A percentile compares a stretch with the other conserved stretches of the same genome.
phyloP scores from a whole-genome alignment of 2,113 vertebrate species.

The Xenopus laevis region DNA sequence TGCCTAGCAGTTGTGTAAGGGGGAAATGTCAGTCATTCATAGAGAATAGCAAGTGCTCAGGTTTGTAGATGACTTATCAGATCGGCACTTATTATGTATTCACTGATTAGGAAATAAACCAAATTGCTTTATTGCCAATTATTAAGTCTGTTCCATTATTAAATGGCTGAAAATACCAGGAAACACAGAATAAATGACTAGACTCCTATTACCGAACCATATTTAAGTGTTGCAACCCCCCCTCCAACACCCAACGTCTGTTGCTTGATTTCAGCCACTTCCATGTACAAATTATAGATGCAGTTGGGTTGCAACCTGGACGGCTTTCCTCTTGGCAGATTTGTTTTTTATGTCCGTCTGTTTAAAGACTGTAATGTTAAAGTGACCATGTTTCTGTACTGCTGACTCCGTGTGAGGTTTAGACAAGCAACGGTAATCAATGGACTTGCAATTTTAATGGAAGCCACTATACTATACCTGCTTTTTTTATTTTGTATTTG shows the following conservation, averaged over 20 bases:
- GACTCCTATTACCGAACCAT: background rate
- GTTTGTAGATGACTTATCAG: too few species aligned
- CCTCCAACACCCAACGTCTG: conserved; percentile 15
- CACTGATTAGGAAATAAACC: background rate
- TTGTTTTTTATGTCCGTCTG: conserved; percentile 31
- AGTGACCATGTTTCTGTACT: background rate
- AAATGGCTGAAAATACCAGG: conserved; percentile 13
- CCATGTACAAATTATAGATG: conserved; percentile 14
- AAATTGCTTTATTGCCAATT: conserved; percentile 12
- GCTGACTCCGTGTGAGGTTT: too few species aligned
- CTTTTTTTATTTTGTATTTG: too few species aligned
- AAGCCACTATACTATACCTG: too few species aligned
- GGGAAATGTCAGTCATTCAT: too few species aligned
- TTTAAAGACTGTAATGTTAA: conserved; percentile 1
- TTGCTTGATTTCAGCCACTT: conserved; percentile 13
- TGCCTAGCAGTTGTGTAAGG: too few species aligned
- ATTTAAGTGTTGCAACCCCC: background rate
- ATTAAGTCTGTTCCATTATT: background rate
- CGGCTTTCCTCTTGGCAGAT: conserved; percentile 13
- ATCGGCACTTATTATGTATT: background rate
- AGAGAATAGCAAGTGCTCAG: too few species aligned
- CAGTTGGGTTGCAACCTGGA: conserved; percentile 29
- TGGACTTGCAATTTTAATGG: too few species aligned
- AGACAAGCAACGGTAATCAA: too few species aligned
- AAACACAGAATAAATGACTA: conserved; percentile 17